Evolutionary conservation across 2,113 vertebrate genomes (phyloP).

Genomic region (Etheostoma cragini): DNA sequence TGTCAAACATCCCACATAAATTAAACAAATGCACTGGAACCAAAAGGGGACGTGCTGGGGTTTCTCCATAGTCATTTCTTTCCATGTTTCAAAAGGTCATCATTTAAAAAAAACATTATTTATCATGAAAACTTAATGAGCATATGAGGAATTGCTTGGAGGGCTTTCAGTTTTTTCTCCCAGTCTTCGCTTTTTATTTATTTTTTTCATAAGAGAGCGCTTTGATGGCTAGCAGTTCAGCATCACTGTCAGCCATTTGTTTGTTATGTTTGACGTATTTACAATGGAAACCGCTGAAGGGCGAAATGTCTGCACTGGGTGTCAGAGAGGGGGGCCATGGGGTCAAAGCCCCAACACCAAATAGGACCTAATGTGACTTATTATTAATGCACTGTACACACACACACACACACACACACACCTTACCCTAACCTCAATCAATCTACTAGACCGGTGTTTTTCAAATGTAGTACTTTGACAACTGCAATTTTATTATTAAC

Average conservation of each 20-base stretch:
- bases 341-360: slow-evolving; percentile 26
- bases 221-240: slow-evolving; percentile 22
- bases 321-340: slow-evolving; percentile 13
- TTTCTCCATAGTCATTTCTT: slow-evolving; percentile 19
- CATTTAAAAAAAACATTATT: slow-evolving; percentile 56
- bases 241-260: background rate
- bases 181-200: background rate
- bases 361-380: slow-evolving; percentile 28
- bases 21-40: slow-evolving; percentile 30
- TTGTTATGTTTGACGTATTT: slow-evolving; percentile 63
- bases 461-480: too few species aligned
- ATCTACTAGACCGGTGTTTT: too few species aligned
- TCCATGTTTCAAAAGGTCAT: slow-evolving; percentile 53
- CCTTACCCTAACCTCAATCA: too few species aligned
- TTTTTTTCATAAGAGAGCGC: background rate
- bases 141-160: slow-evolving; percentile 30
- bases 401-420: background rate
- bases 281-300: slow-evolving; percentile 51
- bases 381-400: slow-evolving; percentile 26
- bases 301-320: slow-evolving; percentile 34
- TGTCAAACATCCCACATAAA: slow-evolving; percentile 24
- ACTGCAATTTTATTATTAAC: too few species aligned
- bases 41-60: slow-evolving; percentile 12
- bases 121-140: slow-evolving; percentile 64
- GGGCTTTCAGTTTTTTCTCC: slow-evolving; percentile 9